phyloP scores from a whole-genome alignment of 1,140 invertebrate genomes.

The Leucophenga varia region DNA sequence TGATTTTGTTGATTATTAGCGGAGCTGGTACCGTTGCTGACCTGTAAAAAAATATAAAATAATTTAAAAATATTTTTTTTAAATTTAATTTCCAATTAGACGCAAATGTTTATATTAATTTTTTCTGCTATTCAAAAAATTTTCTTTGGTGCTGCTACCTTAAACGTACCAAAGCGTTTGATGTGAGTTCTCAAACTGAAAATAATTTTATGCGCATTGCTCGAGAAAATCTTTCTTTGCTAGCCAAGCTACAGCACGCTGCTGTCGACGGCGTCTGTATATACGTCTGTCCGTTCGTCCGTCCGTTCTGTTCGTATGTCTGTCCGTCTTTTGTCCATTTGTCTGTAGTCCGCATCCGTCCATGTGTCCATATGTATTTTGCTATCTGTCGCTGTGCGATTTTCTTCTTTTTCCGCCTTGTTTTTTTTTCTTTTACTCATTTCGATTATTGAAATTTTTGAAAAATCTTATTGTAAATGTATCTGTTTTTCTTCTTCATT shows the following conservation, averaged over 20 bases:
- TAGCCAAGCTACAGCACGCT: neutral
- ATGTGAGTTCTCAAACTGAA: slow-evolving; percentile 52
- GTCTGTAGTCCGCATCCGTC: too few relatives aligned
- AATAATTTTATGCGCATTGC: slow-evolving; percentile 51
- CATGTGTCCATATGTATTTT: neutral
- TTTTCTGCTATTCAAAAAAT: too few relatives aligned
- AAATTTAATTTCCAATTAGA: too few relatives aligned
- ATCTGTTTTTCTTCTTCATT: slow-evolving; percentile 7
- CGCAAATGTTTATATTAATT: too few relatives aligned
- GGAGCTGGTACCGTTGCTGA: slow-evolving; percentile 61
- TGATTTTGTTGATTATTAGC: too few relatives aligned
- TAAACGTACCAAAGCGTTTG: slow-evolving; percentile 24
- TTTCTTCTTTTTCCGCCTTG: too few relatives aligned
- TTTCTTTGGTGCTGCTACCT: slow-evolving; percentile 10
- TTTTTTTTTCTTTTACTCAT: slow-evolving; percentile 34
- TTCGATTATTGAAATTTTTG: slow-evolving; percentile 23
- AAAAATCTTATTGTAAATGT: neutral
- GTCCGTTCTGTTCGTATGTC: too few relatives aligned
- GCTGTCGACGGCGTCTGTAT: neutral
- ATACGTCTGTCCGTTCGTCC: too few relatives aligned
- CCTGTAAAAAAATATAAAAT: too few relatives aligned
- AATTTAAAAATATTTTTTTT: neutral
- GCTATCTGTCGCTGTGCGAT: neutral
- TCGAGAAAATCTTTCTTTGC: slow-evolving; percentile 26
- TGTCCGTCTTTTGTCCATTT: too few relatives aligned